A percentile compares a stretch with the other conserved stretches of the same genome.
Evolutionary conservation across 2,797 vertebrate genomes (phyloP).

Genomic region (Microctenopoma stevenorrisi): DNA sequence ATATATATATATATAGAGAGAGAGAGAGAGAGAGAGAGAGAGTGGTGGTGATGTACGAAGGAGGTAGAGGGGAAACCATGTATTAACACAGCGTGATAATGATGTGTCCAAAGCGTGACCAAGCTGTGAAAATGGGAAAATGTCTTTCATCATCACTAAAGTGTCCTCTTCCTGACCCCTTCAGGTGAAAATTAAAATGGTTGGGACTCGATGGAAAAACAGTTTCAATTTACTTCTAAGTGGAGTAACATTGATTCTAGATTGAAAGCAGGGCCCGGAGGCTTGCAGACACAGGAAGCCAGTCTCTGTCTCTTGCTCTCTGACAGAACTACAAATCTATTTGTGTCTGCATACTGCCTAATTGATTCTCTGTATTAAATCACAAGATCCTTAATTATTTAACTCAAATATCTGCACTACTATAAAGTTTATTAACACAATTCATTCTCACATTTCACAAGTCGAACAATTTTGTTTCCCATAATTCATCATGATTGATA

Average conservation of each 20-base stretch:
- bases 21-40: slow-evolving; percentile 12
- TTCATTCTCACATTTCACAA: neutral
- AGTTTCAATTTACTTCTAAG: slow-evolving; percentile 82
- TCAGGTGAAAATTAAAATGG: slow-evolving; percentile 80
- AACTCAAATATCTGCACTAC: neutral
- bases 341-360: slow-evolving; percentile 31
- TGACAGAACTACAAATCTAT: slow-evolving; percentile 40
- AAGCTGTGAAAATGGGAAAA: slow-evolving; percentile 80
- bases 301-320: slow-evolving; percentile 10
- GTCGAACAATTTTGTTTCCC: neutral
- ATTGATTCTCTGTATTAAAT: slow-evolving; percentile 49
- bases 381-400: slow-evolving; percentile 39
- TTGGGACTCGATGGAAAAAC: slow-evolving; percentile 75
- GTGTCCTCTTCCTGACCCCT: slow-evolving; percentile 82
- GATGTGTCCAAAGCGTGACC: slow-evolving; percentile 81
- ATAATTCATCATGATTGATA: neutral
- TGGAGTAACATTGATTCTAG: slow-evolving; percentile 79
- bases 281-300: slow-evolving; percentile 49
- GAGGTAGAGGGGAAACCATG: slow-evolving; percentile 64
- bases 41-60: slow-evolving; percentile 48
- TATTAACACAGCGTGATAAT: slow-evolving; percentile 82
- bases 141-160: slow-evolving; percentile 83
- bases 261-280: slow-evolving; percentile 70
- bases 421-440: slow-evolving; percentile 8
- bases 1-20: too few species aligned